Evolutionary conservation across 1,140 invertebrate species (phyloP).

Genomic region (Campoletis sonorensis): DNA sequence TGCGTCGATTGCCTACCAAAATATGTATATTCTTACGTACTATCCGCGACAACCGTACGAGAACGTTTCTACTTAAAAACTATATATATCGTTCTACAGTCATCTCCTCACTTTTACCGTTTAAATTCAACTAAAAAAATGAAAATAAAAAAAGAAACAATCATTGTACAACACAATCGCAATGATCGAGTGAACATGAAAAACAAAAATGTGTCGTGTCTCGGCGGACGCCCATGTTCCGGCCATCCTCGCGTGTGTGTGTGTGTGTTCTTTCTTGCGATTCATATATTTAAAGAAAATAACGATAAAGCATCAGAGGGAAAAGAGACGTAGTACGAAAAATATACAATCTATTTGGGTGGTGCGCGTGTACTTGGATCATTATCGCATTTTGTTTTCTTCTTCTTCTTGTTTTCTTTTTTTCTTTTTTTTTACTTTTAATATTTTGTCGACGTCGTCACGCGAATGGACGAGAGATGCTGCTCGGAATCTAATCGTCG

Average conservation of each 20-base stretch:
- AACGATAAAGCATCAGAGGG: background rate
- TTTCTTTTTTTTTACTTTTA: no score
- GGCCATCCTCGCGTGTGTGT: background rate
- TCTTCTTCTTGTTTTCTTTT: no score
- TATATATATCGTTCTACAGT: conserved; percentile 15
- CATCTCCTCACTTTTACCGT: background rate
- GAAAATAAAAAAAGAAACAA: background rate
- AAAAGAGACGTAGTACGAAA: background rate
- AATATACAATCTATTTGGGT: background rate
- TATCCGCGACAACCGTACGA: conserved; percentile 10
- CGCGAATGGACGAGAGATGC: no score
- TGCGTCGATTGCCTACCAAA: conserved; percentile 6
- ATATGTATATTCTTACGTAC: conserved; percentile 12
- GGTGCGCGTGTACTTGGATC: no score
- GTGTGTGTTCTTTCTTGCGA: background rate
- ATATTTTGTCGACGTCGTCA: no score
- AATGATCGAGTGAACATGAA: background rate
- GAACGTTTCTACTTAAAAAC: conserved; percentile 26
- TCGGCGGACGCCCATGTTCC: background rate
- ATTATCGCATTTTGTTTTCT: no score
- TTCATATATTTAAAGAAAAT: background rate
- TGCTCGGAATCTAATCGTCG: no score
- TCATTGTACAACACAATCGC: conserved; percentile 7
- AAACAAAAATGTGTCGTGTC: background rate
- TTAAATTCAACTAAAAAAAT: conserved; percentile 15